Evolutionary conservation across 2,113 vertebrate species (phyloP).

Genomic region (Oncorhynchus gorbuscha): DNA sequence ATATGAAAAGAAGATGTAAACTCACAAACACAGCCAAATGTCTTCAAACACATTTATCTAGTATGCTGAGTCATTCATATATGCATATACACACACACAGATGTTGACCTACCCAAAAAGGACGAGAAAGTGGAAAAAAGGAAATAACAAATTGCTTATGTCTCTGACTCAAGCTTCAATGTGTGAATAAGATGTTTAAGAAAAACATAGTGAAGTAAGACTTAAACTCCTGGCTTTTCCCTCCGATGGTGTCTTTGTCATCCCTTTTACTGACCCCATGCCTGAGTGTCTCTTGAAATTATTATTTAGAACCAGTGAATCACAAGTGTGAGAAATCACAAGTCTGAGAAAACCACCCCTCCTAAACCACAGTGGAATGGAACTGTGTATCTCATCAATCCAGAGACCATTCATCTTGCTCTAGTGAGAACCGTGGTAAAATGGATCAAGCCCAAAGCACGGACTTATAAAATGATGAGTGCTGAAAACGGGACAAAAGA

Average conservation of each 20-base stretch:
- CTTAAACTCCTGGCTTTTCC: slow-evolving; percentile 32
- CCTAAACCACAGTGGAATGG: neutral
- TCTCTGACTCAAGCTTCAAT: slow-evolving; percentile 63
- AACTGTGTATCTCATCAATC: slow-evolving; percentile 3
- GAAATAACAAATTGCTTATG: slow-evolving; percentile 55
- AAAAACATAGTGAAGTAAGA: slow-evolving; percentile 53
- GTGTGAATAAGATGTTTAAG: slow-evolving; percentile 62
- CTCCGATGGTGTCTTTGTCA: slow-evolving; percentile 22
- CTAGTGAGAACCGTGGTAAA: neutral
- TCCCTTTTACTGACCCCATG: slow-evolving; percentile 46
- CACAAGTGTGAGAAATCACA: slow-evolving; percentile 11
- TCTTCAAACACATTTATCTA: slow-evolving; percentile 2
- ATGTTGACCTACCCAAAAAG: slow-evolving; percentile 7
- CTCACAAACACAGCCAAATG: neutral
- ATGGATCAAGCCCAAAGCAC: neutral
- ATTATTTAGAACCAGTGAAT: slow-evolving; percentile 47
- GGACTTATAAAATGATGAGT: neutral
- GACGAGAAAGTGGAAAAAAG: slow-evolving; percentile 37
- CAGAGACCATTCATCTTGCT: neutral
- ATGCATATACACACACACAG: slow-evolving; percentile 3
- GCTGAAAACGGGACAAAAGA: neutral
- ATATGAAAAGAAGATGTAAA: slow-evolving; percentile 15
- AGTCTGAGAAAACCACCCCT: slow-evolving; percentile 31
- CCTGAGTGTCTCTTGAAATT: slow-evolving; percentile 32
- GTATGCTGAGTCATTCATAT: neutral